Evolutionary conservation across 1,140 invertebrate species (phyloP).

Genomic region (Zaprionus nigranus): DNA sequence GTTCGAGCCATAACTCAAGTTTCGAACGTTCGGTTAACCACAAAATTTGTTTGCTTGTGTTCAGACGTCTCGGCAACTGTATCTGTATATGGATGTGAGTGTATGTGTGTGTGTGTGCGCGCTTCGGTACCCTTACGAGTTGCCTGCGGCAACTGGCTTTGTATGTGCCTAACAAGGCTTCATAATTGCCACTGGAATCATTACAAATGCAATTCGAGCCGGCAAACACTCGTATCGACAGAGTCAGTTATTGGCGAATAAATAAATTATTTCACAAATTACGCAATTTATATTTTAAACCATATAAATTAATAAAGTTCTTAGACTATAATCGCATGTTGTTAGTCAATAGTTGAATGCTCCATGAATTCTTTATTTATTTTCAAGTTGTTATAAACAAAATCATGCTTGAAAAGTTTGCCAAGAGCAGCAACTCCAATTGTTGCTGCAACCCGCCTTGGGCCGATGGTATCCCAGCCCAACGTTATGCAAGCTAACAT

Average conservation of each 20-base stretch:
- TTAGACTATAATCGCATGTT: no score
- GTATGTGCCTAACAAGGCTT: not conserved
- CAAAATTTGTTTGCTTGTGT: constrained; percentile 33
- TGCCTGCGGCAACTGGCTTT: constrained; percentile 10
- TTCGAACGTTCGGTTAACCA: constrained; percentile 49
- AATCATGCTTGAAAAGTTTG: not conserved
- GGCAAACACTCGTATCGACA: constrained; percentile 25
- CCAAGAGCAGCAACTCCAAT: not conserved
- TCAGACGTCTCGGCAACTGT: not conserved
- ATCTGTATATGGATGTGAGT: constrained; percentile 2
- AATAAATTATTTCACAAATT: constrained; percentile 13
- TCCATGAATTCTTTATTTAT: not conserved
- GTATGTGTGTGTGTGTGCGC: constrained; percentile 9
- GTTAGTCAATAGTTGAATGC: no score
- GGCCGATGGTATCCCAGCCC: not conserved
- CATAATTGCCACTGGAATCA: constrained; percentile 31
- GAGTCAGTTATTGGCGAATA: constrained; percentile 13
- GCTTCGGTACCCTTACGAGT: not conserved
- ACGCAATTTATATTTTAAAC: not conserved
- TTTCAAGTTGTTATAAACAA: not conserved
- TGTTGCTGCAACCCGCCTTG: no score
- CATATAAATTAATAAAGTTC: not conserved
- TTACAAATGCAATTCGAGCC: constrained; percentile 3
- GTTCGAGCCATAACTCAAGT: constrained; percentile 33
- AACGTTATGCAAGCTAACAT: not conserved